Percentiles rank a stretch among this genome's conserved stretches.
phyloP scores from a whole-genome alignment of 2,113 vertebrate genomes.

The Numida meleagris region DNA sequence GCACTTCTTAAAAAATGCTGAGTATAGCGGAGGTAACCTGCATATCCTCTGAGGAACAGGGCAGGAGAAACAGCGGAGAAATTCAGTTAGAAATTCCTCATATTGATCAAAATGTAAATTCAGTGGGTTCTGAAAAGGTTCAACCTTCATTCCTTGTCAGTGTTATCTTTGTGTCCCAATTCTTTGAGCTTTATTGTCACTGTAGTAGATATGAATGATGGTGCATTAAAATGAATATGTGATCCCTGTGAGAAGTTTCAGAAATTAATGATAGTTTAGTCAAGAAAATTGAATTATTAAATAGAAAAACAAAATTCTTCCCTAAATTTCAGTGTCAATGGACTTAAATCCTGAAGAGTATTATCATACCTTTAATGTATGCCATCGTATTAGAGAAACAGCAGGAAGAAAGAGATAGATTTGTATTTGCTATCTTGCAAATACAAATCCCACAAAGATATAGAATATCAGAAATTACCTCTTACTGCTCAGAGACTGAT shows the following conservation, averaged over 20 bases:
- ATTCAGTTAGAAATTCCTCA: neutral
- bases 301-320: neutral
- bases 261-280: neutral
- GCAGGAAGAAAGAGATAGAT: neutral
- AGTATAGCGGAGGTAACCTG: neutral
- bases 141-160: neutral
- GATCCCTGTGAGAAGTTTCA: neutral
- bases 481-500: neutral
- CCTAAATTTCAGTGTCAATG: neutral
- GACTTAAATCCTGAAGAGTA: neutral
- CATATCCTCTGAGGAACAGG: neutral
- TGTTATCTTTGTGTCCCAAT: neutral
- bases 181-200: neutral
- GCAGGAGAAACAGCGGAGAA: neutral
- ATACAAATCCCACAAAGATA: neutral
- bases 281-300: neutral
- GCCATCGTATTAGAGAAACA: neutral
- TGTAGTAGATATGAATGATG: neutral
- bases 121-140: neutral
- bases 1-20: neutral
- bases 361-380: neutral
- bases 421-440: neutral
- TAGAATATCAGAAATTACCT: neutral
- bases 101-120: neutral
- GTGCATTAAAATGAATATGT: neutral